These are phyloP conservation scores for Salvelinus alpinus DNA, from an alignment of 2,113 vertebrate species.

Conservation along the genomic window DNA sequence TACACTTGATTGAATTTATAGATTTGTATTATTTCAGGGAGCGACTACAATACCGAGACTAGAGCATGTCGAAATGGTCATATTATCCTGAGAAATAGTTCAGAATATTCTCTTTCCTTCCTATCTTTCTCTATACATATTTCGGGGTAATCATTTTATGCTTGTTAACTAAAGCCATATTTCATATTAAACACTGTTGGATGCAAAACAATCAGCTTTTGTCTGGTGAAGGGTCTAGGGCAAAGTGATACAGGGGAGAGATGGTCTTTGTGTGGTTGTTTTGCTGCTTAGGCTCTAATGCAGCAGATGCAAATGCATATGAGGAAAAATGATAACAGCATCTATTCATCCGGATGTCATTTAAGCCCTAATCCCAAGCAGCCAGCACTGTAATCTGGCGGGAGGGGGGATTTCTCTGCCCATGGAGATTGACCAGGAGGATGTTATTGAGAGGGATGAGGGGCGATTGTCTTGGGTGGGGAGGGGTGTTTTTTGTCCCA, in stretches of 20 bases:
- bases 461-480: conserved; percentile 33
- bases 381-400: conserved; percentile 50
- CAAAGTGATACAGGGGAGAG: neutral
- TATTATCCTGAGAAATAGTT: too few species aligned
- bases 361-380: conserved; percentile 50
- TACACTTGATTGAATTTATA: too few species aligned
- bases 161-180: too few species aligned
- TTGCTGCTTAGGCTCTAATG: neutral
- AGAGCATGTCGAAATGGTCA: too few species aligned
- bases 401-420: conserved; percentile 31
- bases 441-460: conserved; percentile 58
- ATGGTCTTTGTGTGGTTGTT: conserved; percentile 1
- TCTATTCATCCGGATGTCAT: conserved; percentile 8
- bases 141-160: too few species aligned
- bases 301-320: neutral
- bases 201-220: too few species aligned
- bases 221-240: neutral
- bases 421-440: conserved; percentile 49
- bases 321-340: conserved; percentile 24
- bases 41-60: too few species aligned
- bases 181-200: too few species aligned
- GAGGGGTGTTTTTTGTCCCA: neutral
- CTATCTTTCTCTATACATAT: too few species aligned
- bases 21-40: too few species aligned
- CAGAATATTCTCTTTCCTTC: too few species aligned